Percentiles rank a stretch among this genome's conserved stretches.
Evolutionary conservation across 2,113 vertebrate species (phyloP).

Genomic region (Bos taurus): ARS-UCD2.0 NC_037336.1:83771501-83772000

Average conservation of each 20-base stretch:
- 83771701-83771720: neutral
- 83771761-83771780: neutral
- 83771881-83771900: neutral
- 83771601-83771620: neutral
- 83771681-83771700: neutral
- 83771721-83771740: neutral
- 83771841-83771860: neutral
- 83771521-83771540: neutral
- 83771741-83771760: slow-evolving; percentile 15
- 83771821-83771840: neutral
- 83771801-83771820: neutral
- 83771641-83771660: neutral
- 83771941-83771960: neutral
- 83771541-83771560: neutral
- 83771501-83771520: neutral
- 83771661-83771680: neutral
- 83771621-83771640: neutral
- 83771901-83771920: neutral
- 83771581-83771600: slow-evolving; percentile 23
- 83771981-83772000: neutral
- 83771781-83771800: neutral
- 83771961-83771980: neutral
- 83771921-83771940: neutral
- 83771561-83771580: slow-evolving; percentile 44
- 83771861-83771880: neutral